These are phyloP conservation scores for Indri indri DNA, from an alignment of 2,113 vertebrate genomes.

Conservation along the genomic window DNA sequence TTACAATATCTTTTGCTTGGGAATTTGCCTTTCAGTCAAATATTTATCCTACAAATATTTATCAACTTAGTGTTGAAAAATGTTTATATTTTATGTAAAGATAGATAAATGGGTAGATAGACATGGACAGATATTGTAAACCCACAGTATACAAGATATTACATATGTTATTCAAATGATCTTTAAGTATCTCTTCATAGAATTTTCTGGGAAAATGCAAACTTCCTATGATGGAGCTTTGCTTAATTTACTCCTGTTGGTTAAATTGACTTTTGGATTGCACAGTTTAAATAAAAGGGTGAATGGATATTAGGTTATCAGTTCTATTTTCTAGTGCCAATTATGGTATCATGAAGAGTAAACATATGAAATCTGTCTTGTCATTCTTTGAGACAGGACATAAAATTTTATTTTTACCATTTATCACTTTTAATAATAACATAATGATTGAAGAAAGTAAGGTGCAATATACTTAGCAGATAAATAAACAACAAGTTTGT, in stretches of 20 bases:
- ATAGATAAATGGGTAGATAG: background rate
- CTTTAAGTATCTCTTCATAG: background rate
- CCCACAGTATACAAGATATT: background rate
- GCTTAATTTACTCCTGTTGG: background rate
- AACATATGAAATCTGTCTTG: background rate
- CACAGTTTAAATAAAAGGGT: background rate
- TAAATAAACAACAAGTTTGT: background rate
- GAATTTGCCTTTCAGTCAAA: background rate
- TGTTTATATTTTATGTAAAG: background rate
- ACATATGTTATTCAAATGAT: background rate
- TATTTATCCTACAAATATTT: background rate
- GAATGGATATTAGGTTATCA: background rate
- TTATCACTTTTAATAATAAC: background rate
- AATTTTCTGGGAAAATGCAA: background rate
- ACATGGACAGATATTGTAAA: background rate
- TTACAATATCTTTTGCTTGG: background rate
- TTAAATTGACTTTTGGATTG: background rate
- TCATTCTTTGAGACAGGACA: background rate
- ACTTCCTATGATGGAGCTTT: background rate
- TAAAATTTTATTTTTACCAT: background rate
- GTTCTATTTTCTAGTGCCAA: background rate
- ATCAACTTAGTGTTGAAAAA: background rate
- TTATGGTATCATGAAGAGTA: background rate
- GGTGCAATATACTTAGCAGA: background rate
- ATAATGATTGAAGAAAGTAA: background rate